Evolutionary conservation across 2,888 invertebrate species (phyloP), one percentile per base, ranked within the genome.

Genomic region (Chironomus tentans): DNA sequence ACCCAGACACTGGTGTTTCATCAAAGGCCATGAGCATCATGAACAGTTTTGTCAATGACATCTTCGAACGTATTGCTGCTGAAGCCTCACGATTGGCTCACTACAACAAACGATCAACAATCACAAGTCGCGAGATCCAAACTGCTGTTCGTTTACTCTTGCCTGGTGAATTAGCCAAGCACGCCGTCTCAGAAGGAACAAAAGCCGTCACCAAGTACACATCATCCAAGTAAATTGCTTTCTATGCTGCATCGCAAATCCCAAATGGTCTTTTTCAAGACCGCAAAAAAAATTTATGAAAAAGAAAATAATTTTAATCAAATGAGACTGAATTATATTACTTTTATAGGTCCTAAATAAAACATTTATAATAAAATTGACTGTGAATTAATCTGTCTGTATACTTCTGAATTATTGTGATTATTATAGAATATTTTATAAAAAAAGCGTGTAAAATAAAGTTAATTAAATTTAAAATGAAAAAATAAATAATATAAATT

Each of bases 81-180:
- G 90, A 92, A 80, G 88, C 91, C 0, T 87, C 88, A 0, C 87
- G 87, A 71, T 80, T 92, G 77, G 88, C 88, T 0, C 87, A 87
- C 7, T 88, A 89, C 80, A 88, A 87, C 82, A 87, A 90, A 81
- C 85, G 87, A 68, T 87, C 86, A 0, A 92, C 91, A 0, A 85
- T 93, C 80, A 87, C 88, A 0, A 89, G 88, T 78, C 85, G 89
- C 76, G 92, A 92, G 78, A 87, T 93, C 13, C 90, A 91, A 79
- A 56, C 56, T 18, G 56, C 56, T 18, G 56, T 56, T 18, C 56
- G 56, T 56, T 18, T 92, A 0, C 79, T 92, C 0, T 82, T 92
- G 3, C 92, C 92, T 0, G 91, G 91, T 5, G 91, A 92, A 56
- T 56, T 56, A n/a, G 56, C 56, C 7, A 56, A 56, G 56, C 56